These are phyloP conservation scores for Microtus montanus DNA, from an alignment of 2,113 vertebrate genomes.

Conservation along the genomic window DNA sequence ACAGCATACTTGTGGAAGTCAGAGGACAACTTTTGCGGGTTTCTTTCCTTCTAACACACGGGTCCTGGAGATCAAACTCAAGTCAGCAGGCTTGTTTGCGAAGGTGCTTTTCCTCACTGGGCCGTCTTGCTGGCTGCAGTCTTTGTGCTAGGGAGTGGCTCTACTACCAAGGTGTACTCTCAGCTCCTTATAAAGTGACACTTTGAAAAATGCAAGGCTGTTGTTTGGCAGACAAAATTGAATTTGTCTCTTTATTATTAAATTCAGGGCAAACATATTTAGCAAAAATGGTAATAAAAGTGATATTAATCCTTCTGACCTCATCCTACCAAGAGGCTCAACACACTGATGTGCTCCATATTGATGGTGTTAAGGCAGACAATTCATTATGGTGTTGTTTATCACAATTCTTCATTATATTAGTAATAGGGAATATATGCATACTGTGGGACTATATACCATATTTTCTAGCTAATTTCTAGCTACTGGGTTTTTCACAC, in stretches of 20 bases:
- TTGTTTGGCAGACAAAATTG: neutral
- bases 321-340: neutral
- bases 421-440: conserved; percentile 16
- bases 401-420: conserved; percentile 11
- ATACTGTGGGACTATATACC: neutral
- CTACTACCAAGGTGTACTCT: neutral
- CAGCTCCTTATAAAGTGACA: neutral
- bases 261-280: conserved; percentile 7
- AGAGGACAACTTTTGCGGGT: neutral
- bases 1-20: neutral
- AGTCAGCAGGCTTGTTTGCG: neutral
- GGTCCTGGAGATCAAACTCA: neutral
- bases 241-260: neutral
- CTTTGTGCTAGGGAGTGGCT: neutral
- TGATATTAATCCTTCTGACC: neutral
- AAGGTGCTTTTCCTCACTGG: neutral
- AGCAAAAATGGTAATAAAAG: neutral
- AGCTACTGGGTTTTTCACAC: neutral
- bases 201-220: neutral
- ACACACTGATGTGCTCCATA: neutral
- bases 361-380: conserved; percentile 2
- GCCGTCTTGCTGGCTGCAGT: neutral
- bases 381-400: neutral
- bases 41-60: neutral
- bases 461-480: conserved; percentile 32